Conservation (phyloP, 2,113 vertebrate genomes). For the Microtus pennsylvanicus region DNA sequence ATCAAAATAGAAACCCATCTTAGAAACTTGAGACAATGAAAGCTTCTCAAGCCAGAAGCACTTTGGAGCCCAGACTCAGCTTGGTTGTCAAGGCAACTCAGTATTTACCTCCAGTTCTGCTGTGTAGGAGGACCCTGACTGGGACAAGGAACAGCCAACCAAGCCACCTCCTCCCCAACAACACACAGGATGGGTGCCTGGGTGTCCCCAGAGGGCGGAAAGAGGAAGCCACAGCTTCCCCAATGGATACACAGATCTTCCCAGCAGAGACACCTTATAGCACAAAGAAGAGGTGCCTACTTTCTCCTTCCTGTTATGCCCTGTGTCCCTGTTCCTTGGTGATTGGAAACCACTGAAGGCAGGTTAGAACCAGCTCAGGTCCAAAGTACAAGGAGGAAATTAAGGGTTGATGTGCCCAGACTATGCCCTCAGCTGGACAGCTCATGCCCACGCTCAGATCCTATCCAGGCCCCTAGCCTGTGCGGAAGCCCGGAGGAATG, state of each 20-base stretch:
- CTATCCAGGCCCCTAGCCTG: too few relatives aligned
- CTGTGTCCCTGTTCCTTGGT: background rate
- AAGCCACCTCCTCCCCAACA: background rate
- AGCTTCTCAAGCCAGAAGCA: slow-evolving; percentile 53
- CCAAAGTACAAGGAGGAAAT: background rate
- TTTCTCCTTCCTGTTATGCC: background rate
- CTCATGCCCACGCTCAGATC: background rate
- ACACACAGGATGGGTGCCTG: background rate
- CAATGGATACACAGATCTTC: background rate
- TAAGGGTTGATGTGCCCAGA: background rate
- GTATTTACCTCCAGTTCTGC: slow-evolving; percentile 69
- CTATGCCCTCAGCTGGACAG: background rate
- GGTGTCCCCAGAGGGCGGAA: slow-evolving; percentile 19
- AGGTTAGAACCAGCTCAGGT: background rate
- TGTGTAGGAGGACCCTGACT: slow-evolving; percentile 39
- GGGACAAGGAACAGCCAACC: slow-evolving; percentile 37
- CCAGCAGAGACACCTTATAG: background rate
- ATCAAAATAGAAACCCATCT: slow-evolving; percentile 65
- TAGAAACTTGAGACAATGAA: slow-evolving; percentile 68
- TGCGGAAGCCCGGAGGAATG: background rate
- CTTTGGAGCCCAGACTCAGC: background rate
- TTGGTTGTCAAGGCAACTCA: slow-evolving; percentile 64
- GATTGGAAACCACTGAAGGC: background rate
- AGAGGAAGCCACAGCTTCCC: slow-evolving; percentile 57
- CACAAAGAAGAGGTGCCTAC: background rate